Evolutionary conservation across 2,113 vertebrate genomes (phyloP), one percentile per base, ranked within the genome.

Genomic region (mouse (Mus musculus)): DNA sequence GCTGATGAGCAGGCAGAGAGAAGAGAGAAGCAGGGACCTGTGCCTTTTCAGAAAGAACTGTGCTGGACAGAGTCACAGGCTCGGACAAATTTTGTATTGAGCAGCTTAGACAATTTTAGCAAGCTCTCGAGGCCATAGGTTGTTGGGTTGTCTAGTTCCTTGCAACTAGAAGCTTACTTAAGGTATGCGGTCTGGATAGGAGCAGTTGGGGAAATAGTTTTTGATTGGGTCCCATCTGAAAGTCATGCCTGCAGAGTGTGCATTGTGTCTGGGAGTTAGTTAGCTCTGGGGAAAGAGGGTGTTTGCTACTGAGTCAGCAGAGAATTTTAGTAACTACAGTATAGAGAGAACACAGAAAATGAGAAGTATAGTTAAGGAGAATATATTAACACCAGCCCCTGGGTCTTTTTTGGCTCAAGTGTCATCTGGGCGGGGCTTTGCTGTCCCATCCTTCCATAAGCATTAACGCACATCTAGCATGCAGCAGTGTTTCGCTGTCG

Each of bases 241-340:
- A 56, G 36, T 3, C 0, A 3, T 1, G 7, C 20, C 5, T 28
- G 11, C 10, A 20, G n/a, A 63, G 4, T 26, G 5, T 19, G 22
- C 19, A 5, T 5, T 54, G 54, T 26, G 80, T 59, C 20, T 39
- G 81, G 63, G 56, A 61, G 56, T 46, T 46, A 17, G 36, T 8
- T 36, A 17, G 28, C 59, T 63, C 46, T 46, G n/a, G 30, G 36
- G 65, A 16, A n/a, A 3, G 13, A 49, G 13, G 13, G 39, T 16
- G 39, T 16, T n/a, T 46, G n/a, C 26, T 17, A 24, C 19, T 17
- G 1, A 12, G 22, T 59, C 52, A 46, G n/a, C 9, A 59, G 28
- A 78, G 76, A 19, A 6, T 13, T 17, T 7, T 1, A 26, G 16
- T 26, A 36, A 42, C 54, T 52, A 61, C 28, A 95, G 13, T 30